Evolutionary conservation across 2,113 vertebrate genomes (phyloP), one percentile per base, ranked within the genome.

Genomic region (Sylvietta virens): DNA sequence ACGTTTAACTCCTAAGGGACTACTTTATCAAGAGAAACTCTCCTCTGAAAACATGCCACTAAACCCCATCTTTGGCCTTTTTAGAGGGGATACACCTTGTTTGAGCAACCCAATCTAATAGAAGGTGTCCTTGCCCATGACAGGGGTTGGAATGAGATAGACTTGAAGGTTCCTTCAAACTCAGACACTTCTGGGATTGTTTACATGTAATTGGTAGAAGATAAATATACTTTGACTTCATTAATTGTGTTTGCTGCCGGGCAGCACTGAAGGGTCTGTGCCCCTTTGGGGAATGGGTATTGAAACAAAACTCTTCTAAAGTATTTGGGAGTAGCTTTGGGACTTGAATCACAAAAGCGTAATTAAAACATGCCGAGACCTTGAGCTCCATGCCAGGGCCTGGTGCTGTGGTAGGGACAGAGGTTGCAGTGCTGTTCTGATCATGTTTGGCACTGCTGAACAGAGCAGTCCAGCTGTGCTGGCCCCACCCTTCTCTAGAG

Each of bases 361-460:
- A 11, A 57, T 35, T 64, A 26, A 44, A 78, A 44, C 39, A 10
- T 0, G 3, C 48, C 0, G 0, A 48, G 13, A 12, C 27, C 27
- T 37, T 17, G 12, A 12, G 15, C 37, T 44, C 33, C 4, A 3
- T 54, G 39, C 48, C 33, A 0, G 24, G 50, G 60, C 31, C 5
- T 1, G 4, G 2, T 21, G 9, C 45, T 4, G 53, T 39, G 53
- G 44, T 22, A 15, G 27, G 60, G 18, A 11, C 1, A 1, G 53
- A 40, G 35, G 16, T 39, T 40, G 47, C 37, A 7, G 53, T 4
- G 3, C 54, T 18, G 37, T 44, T 53, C 33, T 18, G n/a, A 3
- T 20, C 0, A 0, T 2, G 16, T 35, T 61, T 39, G 58, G 58
- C 58, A 39, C 33, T 30, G 70, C 66, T 30, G 50, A 64, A 4